Conservation (phyloP, 64 coral and sea anemone species). For the Stylophora pistillata region DNA sequence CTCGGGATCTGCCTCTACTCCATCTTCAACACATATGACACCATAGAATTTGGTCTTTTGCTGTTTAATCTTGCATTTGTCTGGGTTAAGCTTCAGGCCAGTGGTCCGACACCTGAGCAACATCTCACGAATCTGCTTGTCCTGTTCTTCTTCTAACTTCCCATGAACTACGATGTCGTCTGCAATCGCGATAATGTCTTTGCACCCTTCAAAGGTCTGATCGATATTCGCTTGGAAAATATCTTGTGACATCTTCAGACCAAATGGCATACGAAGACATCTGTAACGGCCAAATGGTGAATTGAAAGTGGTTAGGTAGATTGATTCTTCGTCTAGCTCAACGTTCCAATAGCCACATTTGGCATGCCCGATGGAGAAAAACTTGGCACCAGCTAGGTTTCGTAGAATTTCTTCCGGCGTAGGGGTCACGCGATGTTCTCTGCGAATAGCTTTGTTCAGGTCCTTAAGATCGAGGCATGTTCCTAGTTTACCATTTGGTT, state of each 20-base stretch:
- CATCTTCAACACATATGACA: constrained; percentile 24
- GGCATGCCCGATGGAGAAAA: background rate
- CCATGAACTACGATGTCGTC: constrained; percentile 17
- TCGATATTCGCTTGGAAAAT: constrained; percentile 27
- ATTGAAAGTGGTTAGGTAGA: constrained; percentile 36
- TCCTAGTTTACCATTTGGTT: constrained; percentile 16
- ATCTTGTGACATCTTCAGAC: background rate
- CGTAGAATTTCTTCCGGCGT: background rate
- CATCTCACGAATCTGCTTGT: constrained; percentile 24
- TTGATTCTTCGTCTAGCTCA: background rate
- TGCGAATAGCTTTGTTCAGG: background rate
- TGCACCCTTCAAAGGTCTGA: constrained; percentile 30
- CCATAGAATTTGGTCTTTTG: constrained; percentile 66
- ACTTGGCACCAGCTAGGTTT: background rate
- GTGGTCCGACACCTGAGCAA: constrained; percentile 14
- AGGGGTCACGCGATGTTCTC: background rate
- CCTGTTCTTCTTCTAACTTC: constrained; percentile 21
- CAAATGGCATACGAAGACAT: constrained; percentile 20
- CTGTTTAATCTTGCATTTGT: constrained; percentile 65
- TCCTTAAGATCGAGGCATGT: constrained; percentile 23
- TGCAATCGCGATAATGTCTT: background rate
- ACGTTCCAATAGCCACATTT: background rate
- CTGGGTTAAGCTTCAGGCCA: constrained; percentile 53
- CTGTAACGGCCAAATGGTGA: constrained; percentile 31
- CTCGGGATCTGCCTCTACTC: constrained; percentile 5